Evolutionary conservation across 2,888 invertebrate genomes (phyloP), one percentile per base, ranked within the genome.

Genomic region (Sympetrum striolatum): DNA sequence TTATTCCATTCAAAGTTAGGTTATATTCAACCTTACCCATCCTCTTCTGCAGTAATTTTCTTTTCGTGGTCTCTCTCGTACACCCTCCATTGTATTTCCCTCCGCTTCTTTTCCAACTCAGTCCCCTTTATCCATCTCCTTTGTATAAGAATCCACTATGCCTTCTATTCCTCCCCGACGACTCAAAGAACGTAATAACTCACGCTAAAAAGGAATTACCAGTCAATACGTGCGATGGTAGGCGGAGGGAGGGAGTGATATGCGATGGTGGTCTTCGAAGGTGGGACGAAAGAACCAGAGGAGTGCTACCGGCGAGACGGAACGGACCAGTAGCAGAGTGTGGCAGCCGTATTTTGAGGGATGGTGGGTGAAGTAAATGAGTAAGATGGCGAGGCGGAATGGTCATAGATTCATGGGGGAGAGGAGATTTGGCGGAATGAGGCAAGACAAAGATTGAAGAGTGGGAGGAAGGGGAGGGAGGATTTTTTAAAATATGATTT

Each of bases 11-110:
- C 12, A 53, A 53, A 12, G 12, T 53, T 2, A 1, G 4, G 12
- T 53, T 53, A n/a, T 53, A 53, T 53, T 12, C 12, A 8, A 2
- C 1, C 14, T 15, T 12, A 53, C 1, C 15, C 48, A 5, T 53
- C 12, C 12, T 53, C 48, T 81, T 18, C 22, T 94, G 94, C 93
- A 94, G 94, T 93, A 90, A 90, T 90, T 90, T 64, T 80, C 60
- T 86, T 90, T 73, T 4, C 31, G 5, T 31, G 14, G 25, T 3
- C 60, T 48, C 82, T 37, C 90, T 44, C 81, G 86, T 81, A 1
- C 4, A 44, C 44, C 86, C 90, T 60, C 82, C 60, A 25, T 73
- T 86, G 22, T 91, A 60, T 91, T 58, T 25, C 73, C 80, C 80
- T 90, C 80, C 86, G 53, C n/a, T 37, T 86, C 91, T 79, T 80